These are phyloP conservation scores for Junonia oenone DNA, from an alignment of 2,888 invertebrate species.

Conservation along the genomic window DNA sequence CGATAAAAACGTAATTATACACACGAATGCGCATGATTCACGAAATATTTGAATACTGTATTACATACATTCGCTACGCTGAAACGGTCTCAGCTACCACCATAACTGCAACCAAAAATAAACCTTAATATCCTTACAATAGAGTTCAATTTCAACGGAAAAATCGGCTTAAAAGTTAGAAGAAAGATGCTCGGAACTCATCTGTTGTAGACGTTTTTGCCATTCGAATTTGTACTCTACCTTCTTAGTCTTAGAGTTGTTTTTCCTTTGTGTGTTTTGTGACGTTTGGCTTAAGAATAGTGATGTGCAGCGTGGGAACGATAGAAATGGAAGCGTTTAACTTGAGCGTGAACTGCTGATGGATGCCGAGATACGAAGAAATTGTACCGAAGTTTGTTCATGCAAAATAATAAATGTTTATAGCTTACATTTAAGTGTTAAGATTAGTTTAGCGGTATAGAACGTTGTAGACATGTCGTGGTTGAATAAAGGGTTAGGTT, in stretches of 20 bases:
- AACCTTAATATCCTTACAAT: constrained; percentile 7
- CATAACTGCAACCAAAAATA: constrained; percentile 27
- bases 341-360: constrained; percentile 59
- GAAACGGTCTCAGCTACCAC: constrained; percentile 40
- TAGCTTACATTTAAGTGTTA: constrained; percentile 23
- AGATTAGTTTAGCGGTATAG: constrained; percentile 23
- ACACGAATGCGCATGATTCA: constrained; percentile 67
- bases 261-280: constrained; percentile 36
- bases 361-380: constrained; percentile 48
- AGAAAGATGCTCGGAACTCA: constrained; percentile 44
- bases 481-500: not conserved
- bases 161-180: constrained; percentile 46
- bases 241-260: constrained; percentile 31
- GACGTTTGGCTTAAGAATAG: constrained; percentile 46
- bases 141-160: constrained; percentile 28
- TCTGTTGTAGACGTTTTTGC: constrained; percentile 35
- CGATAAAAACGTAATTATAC: constrained; percentile 64
- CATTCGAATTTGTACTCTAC: constrained; percentile 27
- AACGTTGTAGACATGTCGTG: constrained; percentile 6
- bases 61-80: constrained; percentile 49
- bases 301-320: constrained; percentile 72
- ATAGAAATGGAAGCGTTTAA: constrained; percentile 51
- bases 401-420: constrained; percentile 32
- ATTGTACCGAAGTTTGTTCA: constrained; percentile 34
- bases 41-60: constrained; percentile 63